Evolutionary conservation across 2,113 vertebrate species (phyloP), one percentile per base, ranked within the genome.

Genomic region (Lophius piscatorius): DNA sequence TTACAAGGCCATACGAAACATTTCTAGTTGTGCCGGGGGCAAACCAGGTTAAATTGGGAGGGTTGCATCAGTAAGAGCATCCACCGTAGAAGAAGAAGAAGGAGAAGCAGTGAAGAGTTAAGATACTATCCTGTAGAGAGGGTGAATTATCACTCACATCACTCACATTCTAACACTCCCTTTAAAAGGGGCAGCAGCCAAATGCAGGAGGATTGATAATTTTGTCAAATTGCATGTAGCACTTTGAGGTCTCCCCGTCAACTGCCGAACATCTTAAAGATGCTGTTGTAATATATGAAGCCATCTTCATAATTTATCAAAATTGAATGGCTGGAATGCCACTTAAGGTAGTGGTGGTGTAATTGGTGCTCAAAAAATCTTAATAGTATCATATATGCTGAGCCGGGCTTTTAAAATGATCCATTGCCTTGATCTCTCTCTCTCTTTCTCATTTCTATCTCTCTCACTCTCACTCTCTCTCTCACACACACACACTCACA

Each of bases 371-470:
- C 67, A 6, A 23, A 79, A 93, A 92, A 93, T 93, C 90, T 93
- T 94, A 94, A 94, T 94, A 92, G 92, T 87, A 90, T 91, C 93
- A 87, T 90, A 90, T 89, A 91, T 80, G 82, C 90, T 86, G 70
- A 80, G 78, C 91, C 81, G 90, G 89, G 93, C 92, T 94, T 94
- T 95, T 95, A 94, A 94, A 76, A 93, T 89, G 87, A 90, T 91
- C 91, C 89, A 92, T 94, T 92, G 35, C 82, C 70, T 87, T 83
- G 82, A 85, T 84, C 83, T 74, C 60, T 50, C 13, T 38, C 63
- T 61, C 13, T 6, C 16, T 10, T 16, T 1, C 46, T 6, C n/a
- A 84, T 84, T 80, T 74, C 59, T 48, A 12, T 36, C 60, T 63
- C 13, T 7, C 18, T 12, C 18, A 1, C 42, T 28, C 28, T 9